Percentiles rank a stretch among this genome's conserved stretches.
phyloP scores from a whole-genome alignment of 2,797 vertebrate species.

The Pterois miles region DNA sequence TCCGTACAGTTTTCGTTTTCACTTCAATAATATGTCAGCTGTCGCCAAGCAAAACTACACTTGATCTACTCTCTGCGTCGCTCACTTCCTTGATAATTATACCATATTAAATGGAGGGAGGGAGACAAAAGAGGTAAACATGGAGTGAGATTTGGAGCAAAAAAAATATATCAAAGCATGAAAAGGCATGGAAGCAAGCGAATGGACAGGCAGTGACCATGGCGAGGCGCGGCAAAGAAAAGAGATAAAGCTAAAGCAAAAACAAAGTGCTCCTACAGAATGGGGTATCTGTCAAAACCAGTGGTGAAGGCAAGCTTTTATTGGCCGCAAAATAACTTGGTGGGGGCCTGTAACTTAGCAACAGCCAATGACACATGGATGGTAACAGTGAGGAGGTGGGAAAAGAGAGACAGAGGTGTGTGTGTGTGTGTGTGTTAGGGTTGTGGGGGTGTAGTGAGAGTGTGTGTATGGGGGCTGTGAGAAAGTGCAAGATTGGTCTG shows the following conservation, averaged over 20 bases:
- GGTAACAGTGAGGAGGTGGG: conserved; percentile 76
- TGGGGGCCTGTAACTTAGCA: conserved; percentile 81
- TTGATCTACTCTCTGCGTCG: background rate
- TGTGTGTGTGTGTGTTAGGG: conserved; percentile 46
- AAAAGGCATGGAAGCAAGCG: background rate
- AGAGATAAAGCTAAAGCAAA: conserved; percentile 45
- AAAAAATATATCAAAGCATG: background rate
- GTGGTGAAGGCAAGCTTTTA: conserved; percentile 48
- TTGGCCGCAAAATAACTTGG: conserved; percentile 58
- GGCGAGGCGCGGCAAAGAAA: background rate
- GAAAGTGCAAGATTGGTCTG: conserved; percentile 75
- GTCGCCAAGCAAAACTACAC: conserved; percentile 1
- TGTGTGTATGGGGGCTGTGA: conserved; percentile 67
- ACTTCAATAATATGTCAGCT: conserved; percentile 16
- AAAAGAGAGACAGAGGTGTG: conserved; percentile 42
- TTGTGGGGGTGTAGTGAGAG: conserved; percentile 70
- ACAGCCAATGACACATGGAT: conserved; percentile 74
- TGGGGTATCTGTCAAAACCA: conserved; percentile 57
- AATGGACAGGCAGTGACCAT: background rate
- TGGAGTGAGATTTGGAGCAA: background rate
- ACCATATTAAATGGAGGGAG: background rate
- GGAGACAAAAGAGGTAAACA: background rate
- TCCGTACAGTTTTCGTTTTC: background rate
- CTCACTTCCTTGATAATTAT: background rate
- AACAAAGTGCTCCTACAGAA: conserved; percentile 56